Conservation (phyloP, 1,140 invertebrate genomes). For the Cataglyphis hispanica region DNA sequence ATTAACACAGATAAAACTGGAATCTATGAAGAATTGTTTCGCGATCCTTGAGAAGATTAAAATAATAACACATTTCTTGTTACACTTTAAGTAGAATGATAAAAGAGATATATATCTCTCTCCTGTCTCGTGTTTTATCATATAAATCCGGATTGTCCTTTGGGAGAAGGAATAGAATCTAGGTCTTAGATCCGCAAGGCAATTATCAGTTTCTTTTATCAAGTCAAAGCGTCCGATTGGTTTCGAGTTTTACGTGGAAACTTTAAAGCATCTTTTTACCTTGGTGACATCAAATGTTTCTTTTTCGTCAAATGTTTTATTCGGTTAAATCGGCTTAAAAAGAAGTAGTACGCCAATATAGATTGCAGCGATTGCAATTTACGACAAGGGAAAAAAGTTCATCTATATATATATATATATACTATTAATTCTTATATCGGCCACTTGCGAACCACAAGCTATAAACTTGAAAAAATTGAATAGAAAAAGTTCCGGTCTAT, state of each 20-base stretch:
- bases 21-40: not conserved
- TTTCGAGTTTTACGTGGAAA: slow-evolving; percentile 14
- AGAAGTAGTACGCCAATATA: not conserved
- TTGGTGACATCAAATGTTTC: slow-evolving; percentile 13
- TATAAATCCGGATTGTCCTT: slow-evolving; percentile 25
- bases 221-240: slow-evolving; percentile 23
- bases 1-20: not conserved
- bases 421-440: no score
- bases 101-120: not conserved
- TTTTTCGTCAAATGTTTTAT: slow-evolving; percentile 25
- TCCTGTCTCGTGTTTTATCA: not conserved
- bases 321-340: not conserved
- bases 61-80: no score
- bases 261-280: not conserved
- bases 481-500: not conserved
- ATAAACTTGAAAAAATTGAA: not conserved
- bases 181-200: slow-evolving; percentile 13
- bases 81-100: not conserved
- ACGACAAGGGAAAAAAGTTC: not conserved
- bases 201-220: slow-evolving; percentile 43
- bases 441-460: no score
- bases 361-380: slow-evolving; percentile 5
- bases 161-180: slow-evolving; percentile 5
- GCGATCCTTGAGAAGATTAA: no score
- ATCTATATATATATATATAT: not conserved